Conservation (phyloP, 2,113 vertebrate species). For the Tachuris rubrigastra region DNA sequence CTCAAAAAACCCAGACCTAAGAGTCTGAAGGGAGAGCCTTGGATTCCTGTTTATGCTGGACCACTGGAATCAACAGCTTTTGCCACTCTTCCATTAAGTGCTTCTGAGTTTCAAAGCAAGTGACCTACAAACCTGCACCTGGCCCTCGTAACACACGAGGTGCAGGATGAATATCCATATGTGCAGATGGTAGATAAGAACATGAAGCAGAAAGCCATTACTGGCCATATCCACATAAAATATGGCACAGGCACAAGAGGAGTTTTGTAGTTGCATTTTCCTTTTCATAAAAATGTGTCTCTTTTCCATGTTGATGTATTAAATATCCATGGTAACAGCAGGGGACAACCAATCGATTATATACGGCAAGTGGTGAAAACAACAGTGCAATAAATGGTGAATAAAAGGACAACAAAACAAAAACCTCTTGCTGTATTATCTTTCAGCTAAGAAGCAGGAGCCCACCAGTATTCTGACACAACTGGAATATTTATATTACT, state of each 20-base stretch:
- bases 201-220: neutral
- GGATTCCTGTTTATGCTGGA: neutral
- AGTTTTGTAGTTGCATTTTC: neutral
- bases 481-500: neutral
- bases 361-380: neutral
- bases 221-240: neutral
- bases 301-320: neutral
- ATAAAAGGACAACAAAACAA: neutral
- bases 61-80: neutral
- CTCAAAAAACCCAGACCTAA: neutral
- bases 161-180: neutral
- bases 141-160: rapidly evolving
- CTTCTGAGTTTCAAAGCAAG: neutral
- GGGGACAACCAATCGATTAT: neutral
- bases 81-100: neutral
- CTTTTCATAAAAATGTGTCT: neutral
- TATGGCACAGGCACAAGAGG: neutral
- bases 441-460: neutral
- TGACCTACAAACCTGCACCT: neutral
- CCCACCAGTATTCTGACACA: neutral
- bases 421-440: neutral
- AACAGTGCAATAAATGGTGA: neutral
- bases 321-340: slow-evolving; percentile 29
- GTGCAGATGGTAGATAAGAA: neutral
- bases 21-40: neutral